Percentiles rank a stretch among this genome's conserved stretches.
phyloP scores from a whole-genome alignment of 2,888 invertebrate genomes.

The Trichopoda pennipes region DNA sequence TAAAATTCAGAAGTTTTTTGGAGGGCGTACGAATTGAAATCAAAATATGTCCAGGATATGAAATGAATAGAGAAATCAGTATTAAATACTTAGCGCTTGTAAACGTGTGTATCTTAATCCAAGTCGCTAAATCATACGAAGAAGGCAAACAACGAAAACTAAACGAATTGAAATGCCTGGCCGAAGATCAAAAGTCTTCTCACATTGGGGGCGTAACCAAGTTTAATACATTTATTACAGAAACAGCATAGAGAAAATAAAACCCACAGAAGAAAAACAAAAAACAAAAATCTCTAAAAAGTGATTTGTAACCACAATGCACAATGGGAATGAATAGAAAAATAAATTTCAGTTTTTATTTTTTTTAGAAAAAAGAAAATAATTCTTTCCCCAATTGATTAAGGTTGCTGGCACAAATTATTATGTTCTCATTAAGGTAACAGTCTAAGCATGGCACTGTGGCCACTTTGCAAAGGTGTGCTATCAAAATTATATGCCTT shows the following conservation, averaged over 20 bases:
- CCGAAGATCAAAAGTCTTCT: slow-evolving; percentile 57
- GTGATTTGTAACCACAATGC: slow-evolving; percentile 12
- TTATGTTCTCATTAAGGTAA: too few relatives aligned
- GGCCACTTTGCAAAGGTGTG: too few relatives aligned
- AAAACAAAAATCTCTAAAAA: neutral
- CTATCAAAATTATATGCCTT: too few relatives aligned
- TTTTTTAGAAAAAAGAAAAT: too few relatives aligned
- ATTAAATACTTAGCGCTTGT: slow-evolving; percentile 45
- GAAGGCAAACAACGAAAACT: slow-evolving; percentile 33
- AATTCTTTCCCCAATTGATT: too few relatives aligned
- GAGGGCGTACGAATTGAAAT: slow-evolving; percentile 66
- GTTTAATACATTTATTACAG: slow-evolving; percentile 78
- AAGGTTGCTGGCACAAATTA: too few relatives aligned
- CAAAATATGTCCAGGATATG: slow-evolving; percentile 59
- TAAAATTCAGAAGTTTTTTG: slow-evolving; percentile 46
- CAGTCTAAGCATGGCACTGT: too few relatives aligned
- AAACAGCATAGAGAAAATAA: slow-evolving; percentile 20
- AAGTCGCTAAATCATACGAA: slow-evolving; percentile 33
- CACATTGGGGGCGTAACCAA: slow-evolving; percentile 74
- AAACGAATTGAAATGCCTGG: slow-evolving; percentile 53
- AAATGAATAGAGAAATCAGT: slow-evolving; percentile 56
- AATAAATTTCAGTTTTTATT: too few relatives aligned
- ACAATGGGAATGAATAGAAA: slow-evolving; percentile 14
- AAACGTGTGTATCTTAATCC: slow-evolving; percentile 65
- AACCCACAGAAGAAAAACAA: slow-evolving; percentile 11